Base-by-base conservation (phyloP, 2,888 invertebrate species). In the Sinodicranocentrus sp. region DNA sequence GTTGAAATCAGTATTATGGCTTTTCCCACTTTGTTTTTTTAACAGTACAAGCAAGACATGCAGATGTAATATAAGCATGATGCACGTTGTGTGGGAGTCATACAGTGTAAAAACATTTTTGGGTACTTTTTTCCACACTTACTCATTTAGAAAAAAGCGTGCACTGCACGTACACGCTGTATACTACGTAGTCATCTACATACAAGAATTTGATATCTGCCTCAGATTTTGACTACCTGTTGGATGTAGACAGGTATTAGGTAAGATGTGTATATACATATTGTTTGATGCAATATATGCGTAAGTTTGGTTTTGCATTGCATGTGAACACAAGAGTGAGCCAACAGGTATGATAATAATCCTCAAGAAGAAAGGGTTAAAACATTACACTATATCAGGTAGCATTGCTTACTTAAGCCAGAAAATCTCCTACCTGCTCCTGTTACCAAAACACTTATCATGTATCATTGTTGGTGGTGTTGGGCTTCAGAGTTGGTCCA, bases 391-490 rank as follows among this genome's bases (percentile, higher is more conserved):
- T 57, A 23, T 57, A 57, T 57, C 57, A 57, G 23, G 57, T 57
- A 48, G 48, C 48, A 10, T 33, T 33, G n/a, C n/a, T 57, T 21
- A n/a, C n/a, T 57, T 21, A 19, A 57, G 48, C 57, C 21, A 39
- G 23, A 57, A 57, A 48, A 17, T 48, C 15, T 48, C 8, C 48
- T 48, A 48, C 48, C 48, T 48, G 48, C 48, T 48, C 48, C 48
- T 48, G 48, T 48, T 48, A 48, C 48, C 48, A 48, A 48, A 57
- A 57, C 57, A 57, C 57, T 57, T 57, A 57, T 57, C 57, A 57
- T 57, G 48, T n/a, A 48, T 48, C 15, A 48, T 48, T 48, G 48
- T 48, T 48, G 48, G 2, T n/a, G 2, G 39, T n/a, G n/a, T n/a
- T 39, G 6, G 13, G 52, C 52, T 52, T 10, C 57, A 21, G 23